A percentile compares a stretch with the other conserved stretches of the same genome.
Evolutionary conservation across 2,797 vertebrate species (phyloP).

Genomic region (Otus scops): DNA sequence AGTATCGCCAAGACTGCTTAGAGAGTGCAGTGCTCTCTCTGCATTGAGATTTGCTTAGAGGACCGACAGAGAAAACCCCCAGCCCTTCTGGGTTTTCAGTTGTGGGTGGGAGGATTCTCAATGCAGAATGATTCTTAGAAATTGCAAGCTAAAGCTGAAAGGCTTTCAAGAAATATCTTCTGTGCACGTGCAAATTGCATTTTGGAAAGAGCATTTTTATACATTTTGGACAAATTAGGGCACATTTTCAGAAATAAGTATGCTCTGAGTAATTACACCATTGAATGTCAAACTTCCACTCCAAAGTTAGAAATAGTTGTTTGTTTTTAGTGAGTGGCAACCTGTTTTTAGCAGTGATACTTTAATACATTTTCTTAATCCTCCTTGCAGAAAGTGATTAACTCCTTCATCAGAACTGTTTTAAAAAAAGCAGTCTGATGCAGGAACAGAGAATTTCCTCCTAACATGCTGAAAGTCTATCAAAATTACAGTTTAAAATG

Average conservation of each 20-base stretch:
- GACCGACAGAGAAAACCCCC: neutral
- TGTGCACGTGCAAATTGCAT: neutral
- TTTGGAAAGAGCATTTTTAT: neutral
- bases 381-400: neutral
- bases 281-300: neutral
- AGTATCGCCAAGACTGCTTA: neutral
- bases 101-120: neutral
- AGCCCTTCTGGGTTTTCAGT: neutral
- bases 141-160: neutral
- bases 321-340: neutral
- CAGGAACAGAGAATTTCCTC: neutral
- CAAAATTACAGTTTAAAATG: neutral
- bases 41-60: neutral
- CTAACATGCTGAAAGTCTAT: neutral
- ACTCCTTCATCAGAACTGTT: neutral
- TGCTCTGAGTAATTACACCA: neutral
- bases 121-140: neutral
- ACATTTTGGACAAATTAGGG: neutral
- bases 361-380: neutral
- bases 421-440: neutral
- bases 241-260: neutral
- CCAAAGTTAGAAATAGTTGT: neutral
- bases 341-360: neutral
- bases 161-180: neutral
- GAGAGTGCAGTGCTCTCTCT: neutral